Percentiles rank a stretch among this genome's conserved stretches.
phyloP scores from a whole-genome alignment of 2,113 vertebrate genomes.

The Myiozetetes cayanensis region DNA sequence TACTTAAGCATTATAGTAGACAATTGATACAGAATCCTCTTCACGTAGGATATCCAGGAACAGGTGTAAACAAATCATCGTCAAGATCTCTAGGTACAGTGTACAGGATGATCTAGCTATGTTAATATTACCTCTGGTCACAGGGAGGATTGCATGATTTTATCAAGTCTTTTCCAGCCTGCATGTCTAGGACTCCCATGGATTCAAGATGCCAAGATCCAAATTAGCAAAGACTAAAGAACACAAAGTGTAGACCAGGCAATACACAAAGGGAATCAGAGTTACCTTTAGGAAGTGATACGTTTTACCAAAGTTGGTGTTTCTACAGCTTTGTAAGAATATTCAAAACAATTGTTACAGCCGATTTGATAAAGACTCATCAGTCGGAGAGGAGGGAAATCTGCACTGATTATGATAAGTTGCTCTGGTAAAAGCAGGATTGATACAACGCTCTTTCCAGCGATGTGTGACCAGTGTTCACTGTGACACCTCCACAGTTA shows the following conservation, averaged over 20 bases:
- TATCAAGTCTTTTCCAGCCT: neutral
- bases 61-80: neutral
- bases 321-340: neutral
- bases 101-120: neutral
- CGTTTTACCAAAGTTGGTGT: neutral
- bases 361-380: neutral
- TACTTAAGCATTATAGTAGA: neutral
- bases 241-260: neutral
- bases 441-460: neutral
- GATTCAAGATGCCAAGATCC: neutral
- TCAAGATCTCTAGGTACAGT: neutral
- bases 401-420: neutral
- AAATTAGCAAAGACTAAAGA: neutral
- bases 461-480: rapidly evolving
- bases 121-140: neutral
- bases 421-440: neutral
- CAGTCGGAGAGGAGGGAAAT: neutral
- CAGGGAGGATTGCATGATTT: neutral
- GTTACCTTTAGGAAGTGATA: neutral
- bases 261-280: neutral
- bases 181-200: neutral
- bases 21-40: neutral
- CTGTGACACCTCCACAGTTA: neutral
- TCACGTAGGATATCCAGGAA: neutral
- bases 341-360: neutral